Evolutionary conservation across 2,797 vertebrate genomes (phyloP).

Genomic region (Hippoglossus hippoglossus): DNA sequence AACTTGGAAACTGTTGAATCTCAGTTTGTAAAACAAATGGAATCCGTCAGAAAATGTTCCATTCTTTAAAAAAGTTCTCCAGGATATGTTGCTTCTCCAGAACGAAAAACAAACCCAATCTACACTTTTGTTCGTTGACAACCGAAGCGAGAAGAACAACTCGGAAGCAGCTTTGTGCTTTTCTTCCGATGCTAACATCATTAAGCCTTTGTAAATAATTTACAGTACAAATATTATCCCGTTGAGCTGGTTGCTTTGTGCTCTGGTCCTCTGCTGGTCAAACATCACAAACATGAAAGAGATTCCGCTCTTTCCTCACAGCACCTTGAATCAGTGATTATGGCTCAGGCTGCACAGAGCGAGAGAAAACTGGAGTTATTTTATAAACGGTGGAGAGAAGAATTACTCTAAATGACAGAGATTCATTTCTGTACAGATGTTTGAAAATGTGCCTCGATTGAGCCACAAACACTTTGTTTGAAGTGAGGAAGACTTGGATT

Average conservation of each 20-base stretch:
- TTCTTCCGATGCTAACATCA: background rate
- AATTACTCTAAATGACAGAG: background rate
- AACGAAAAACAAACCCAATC: too few relatives aligned
- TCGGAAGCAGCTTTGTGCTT: constrained; percentile 37
- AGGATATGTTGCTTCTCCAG: constrained; percentile 9
- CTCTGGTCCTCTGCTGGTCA: constrained; percentile 12
- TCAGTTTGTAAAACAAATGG: background rate
- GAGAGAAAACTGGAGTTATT: too few relatives aligned
- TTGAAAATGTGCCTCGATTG: background rate
- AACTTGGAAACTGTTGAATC: background rate
- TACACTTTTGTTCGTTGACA: background rate
- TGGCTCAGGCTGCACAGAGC: background rate
- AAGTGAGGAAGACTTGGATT: constrained; percentile 64
- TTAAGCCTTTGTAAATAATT: background rate
- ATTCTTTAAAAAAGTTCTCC: background rate
- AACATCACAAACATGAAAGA: constrained; percentile 13
- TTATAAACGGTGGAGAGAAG: too few relatives aligned
- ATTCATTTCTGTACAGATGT: background rate
- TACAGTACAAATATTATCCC: background rate
- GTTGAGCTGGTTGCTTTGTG: constrained; percentile 30
- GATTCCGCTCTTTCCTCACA: constrained; percentile 11
- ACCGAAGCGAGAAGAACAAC: background rate
- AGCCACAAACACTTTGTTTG: constrained; percentile 9
- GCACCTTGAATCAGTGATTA: constrained; percentile 24
- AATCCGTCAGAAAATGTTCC: background rate